A percentile compares a stretch with the other conserved stretches of the same genome.
phyloP scores from a whole-genome alignment of 2,888 invertebrate species.

The Trachelus iudaicus region DNA sequence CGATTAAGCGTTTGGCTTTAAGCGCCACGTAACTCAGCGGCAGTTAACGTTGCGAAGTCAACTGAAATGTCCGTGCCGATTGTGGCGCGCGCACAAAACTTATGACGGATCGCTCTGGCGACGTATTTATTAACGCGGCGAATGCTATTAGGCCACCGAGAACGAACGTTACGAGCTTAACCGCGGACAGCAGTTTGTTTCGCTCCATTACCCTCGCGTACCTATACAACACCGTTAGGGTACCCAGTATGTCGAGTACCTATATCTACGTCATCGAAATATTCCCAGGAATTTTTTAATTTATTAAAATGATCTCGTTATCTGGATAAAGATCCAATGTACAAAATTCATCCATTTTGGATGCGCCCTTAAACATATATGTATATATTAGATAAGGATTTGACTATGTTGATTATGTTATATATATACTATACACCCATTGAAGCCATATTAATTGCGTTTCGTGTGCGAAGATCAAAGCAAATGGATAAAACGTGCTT shows the following conservation, averaged over 20 bases:
- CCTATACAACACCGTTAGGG: neutral
- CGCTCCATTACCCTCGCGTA: neutral
- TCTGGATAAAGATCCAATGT: neutral
- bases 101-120: constrained; percentile 47
- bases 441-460: neutral
- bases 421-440: neutral
- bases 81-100: constrained; percentile 35
- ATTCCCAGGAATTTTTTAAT: neutral
- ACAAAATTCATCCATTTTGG: neutral
- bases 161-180: constrained; percentile 47
- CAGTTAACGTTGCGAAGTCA: constrained; percentile 25
- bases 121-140: constrained; percentile 56
- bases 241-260: neutral
- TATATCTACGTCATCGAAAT: neutral
- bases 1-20: constrained; percentile 53
- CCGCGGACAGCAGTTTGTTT: constrained; percentile 50
- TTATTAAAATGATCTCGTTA: neutral
- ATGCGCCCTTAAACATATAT: neutral
- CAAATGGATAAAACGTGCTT: neutral
- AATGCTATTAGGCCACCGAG: constrained; percentile 53
- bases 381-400: neutral
- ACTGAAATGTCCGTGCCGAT: neutral
- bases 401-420: neutral
- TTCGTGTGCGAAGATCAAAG: neutral
- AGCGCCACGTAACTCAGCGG: constrained; percentile 41